These are phyloP conservation scores for Oreotrochilus melanogaster DNA, from an alignment of 2,113 vertebrate species.

Conservation along the genomic window DNA sequence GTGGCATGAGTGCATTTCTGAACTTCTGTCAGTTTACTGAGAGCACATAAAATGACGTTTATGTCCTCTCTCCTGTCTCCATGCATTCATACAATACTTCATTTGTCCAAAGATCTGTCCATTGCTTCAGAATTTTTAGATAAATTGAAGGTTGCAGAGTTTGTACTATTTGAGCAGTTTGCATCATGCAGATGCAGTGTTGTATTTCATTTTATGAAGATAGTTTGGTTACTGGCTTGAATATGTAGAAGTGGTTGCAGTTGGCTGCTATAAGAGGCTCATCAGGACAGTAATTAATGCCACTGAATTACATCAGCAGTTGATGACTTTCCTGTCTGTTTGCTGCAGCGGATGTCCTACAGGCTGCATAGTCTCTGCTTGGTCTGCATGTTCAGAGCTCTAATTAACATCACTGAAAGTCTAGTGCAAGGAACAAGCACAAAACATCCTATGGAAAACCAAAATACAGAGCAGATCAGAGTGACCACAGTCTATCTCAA, in stretches of 20 bases:
- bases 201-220: not conserved
- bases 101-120: not conserved
- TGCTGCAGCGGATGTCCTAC: not conserved
- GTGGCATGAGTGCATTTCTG: not conserved
- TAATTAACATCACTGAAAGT: not conserved
- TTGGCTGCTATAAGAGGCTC: not conserved
- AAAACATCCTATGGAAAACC: not conserved
- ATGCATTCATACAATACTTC: not conserved
- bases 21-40: not conserved
- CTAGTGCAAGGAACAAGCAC: not conserved
- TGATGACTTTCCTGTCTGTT: not conserved
- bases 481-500: not conserved
- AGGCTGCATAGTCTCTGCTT: not conserved
- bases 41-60: not conserved
- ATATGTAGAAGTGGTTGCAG: not conserved
- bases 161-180: slow-evolving; percentile 13
- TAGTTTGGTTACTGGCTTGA: not conserved
- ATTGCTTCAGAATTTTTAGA: not conserved
- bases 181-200: not conserved
- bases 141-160: slow-evolving; percentile 2
- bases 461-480: not conserved
- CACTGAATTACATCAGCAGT: not conserved
- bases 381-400: not conserved
- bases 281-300: not conserved
- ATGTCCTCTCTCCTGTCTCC: not conserved